phyloP scores from a whole-genome alignment of 2,888 invertebrate species.

The Mamestra brassicae region DNA sequence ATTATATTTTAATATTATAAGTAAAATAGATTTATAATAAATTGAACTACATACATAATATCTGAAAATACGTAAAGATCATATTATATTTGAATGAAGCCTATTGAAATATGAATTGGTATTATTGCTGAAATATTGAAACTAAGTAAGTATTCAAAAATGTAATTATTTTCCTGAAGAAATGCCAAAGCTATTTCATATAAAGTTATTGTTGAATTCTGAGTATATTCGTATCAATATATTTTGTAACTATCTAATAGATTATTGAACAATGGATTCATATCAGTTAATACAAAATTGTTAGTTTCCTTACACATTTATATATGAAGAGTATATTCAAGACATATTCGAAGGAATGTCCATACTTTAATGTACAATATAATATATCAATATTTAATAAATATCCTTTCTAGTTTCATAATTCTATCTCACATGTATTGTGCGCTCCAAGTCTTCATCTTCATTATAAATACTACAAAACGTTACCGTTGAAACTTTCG shows the following conservation, averaged over 20 bases:
- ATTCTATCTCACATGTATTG: slow-evolving; percentile 88
- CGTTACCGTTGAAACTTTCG: slow-evolving; percentile 67
- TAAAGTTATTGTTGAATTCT: slow-evolving; percentile 32
- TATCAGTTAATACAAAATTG: slow-evolving; percentile 58
- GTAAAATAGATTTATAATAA: slow-evolving; percentile 45
- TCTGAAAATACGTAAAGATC: slow-evolving; percentile 22
- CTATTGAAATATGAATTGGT: slow-evolving; percentile 21
- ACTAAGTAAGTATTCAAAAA: slow-evolving; percentile 7
- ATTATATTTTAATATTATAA: slow-evolving; percentile 28
- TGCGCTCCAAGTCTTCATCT: slow-evolving; percentile 87
- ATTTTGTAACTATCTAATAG: slow-evolving; percentile 18
- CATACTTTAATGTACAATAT: slow-evolving; percentile 65
- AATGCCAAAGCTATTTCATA: slow-evolving; percentile 42
- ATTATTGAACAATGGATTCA: slow-evolving; percentile 32
- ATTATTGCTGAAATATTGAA: slow-evolving; percentile 36
- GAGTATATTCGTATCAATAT: slow-evolving; percentile 28
- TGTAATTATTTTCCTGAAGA: slow-evolving; percentile 5
- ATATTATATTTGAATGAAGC: slow-evolving; percentile 23
- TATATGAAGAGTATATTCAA: slow-evolving; percentile 64
- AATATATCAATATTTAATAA: slow-evolving; percentile 76
- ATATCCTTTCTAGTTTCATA: slow-evolving; percentile 77
- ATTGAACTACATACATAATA: slow-evolving; percentile 28
- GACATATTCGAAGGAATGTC: slow-evolving; percentile 65
- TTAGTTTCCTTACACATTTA: slow-evolving; percentile 54
- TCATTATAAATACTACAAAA: slow-evolving; percentile 80